A percentile compares a stretch with the other conserved stretches of the same genome.
These are phyloP conservation scores for Prochilodus magdalenae DNA, from an alignment of 2,113 vertebrate species.

Conservation along the genomic window DNA sequence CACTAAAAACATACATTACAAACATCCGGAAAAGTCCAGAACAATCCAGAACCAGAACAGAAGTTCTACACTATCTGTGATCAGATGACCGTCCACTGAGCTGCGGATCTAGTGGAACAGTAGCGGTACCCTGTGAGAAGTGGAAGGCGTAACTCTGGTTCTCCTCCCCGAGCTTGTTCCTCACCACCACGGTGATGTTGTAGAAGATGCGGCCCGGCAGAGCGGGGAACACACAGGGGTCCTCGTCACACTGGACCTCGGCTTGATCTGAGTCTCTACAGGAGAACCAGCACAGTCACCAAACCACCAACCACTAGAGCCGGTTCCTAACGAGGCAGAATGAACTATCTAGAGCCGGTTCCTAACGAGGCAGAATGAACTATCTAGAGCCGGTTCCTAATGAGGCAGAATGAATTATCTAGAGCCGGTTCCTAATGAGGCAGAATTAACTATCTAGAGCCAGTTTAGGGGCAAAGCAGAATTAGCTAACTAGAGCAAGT, in stretches of 20 bases:
- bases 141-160: slow-evolving; percentile 59
- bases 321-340: background rate
- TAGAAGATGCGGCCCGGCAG: slow-evolving; percentile 57
- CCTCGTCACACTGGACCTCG: background rate
- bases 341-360: too few relatives aligned
- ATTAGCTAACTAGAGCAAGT: background rate
- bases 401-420: background rate
- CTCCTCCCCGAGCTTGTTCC: slow-evolving; percentile 61
- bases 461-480: background rate
- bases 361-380: background rate
- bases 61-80: too few relatives aligned
- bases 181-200: slow-evolving; percentile 61
- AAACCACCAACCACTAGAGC: too few relatives aligned
- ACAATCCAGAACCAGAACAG: too few relatives aligned
- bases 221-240: slow-evolving; percentile 36
- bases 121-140: slow-evolving; percentile 63
- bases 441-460: too few relatives aligned
- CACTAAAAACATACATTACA: slow-evolving; percentile 8
- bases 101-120: too few relatives aligned
- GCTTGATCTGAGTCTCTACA: slow-evolving; percentile 50
- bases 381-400: too few relatives aligned
- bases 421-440: too few relatives aligned
- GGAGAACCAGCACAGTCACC: background rate
- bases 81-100: too few relatives aligned
- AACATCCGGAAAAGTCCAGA: background rate